These are phyloP conservation scores for Zaprionus gabonicus DNA, from an alignment of 1,140 invertebrate species.

Conservation along the genomic window DNA sequence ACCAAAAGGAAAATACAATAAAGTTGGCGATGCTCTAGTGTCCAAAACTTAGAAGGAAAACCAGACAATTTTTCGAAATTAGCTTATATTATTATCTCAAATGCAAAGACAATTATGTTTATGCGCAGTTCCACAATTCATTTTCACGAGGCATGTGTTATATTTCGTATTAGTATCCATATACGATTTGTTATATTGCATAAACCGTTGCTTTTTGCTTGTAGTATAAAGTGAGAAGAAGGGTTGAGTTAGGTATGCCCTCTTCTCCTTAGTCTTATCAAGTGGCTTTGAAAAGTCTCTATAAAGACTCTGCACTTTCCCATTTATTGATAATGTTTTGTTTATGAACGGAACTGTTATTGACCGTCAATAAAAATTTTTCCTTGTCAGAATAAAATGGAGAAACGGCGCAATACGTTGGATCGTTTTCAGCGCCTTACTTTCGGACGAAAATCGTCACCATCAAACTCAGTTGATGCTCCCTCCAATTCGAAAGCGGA, in stretches of 20 bases:
- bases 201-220: background rate
- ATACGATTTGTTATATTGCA: background rate
- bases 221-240: background rate
- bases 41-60: constrained; percentile 19
- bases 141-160: background rate
- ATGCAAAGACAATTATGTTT: background rate
- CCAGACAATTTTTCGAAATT: constrained; percentile 19
- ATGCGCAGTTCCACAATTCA: constrained; percentile 1
- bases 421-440: constrained; percentile 91
- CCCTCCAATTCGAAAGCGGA: constrained; percentile 31
- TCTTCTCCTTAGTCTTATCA: too few relatives aligned
- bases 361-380: constrained; percentile 6
- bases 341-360: background rate
- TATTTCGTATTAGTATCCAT: background rate
- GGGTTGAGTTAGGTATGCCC: background rate
- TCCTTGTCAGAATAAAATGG: constrained; percentile 67
- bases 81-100: constrained; percentile 1
- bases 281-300: too few relatives aligned
- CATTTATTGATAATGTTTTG: background rate
- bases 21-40: constrained; percentile 33
- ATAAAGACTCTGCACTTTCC: background rate
- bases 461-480: constrained; percentile 82
- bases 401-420: constrained; percentile 87
- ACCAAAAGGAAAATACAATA: constrained; percentile 28
- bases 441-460: constrained; percentile 87